These are phyloP conservation scores for Nomada ruficornis DNA, from an alignment of 2,888 invertebrate species.

Conservation along the genomic window DNA sequence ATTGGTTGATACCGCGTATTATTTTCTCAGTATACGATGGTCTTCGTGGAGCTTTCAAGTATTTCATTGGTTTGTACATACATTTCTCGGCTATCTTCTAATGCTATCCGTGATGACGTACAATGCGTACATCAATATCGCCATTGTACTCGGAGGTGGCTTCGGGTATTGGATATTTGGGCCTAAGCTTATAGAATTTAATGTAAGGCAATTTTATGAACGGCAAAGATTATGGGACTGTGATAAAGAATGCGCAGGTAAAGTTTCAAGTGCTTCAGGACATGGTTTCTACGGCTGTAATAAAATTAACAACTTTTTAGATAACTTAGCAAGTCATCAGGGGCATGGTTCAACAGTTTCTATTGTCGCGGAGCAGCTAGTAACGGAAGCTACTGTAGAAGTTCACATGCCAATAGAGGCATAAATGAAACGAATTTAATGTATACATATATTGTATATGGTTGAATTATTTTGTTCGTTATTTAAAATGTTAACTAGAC, in stretches of 20 bases:
- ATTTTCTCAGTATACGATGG: conserved; percentile 70
- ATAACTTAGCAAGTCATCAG: conserved; percentile 66
- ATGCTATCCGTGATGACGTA: conserved; percentile 91
- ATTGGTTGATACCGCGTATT: conserved; percentile 19
- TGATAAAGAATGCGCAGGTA: conserved; percentile 79
- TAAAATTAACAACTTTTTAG: conserved; percentile 62
- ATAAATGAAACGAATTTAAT: conserved; percentile 34
- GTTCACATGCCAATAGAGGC: conserved; percentile 64
- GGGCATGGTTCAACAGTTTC: conserved; percentile 76
- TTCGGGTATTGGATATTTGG: conserved; percentile 87
- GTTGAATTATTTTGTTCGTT: neutral
- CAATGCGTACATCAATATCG: conserved; percentile 88
- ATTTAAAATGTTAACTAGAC: too few species aligned
- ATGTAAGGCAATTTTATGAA: conserved; percentile 84
- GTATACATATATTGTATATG: neutral
- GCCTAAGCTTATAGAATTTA: conserved; percentile 85
- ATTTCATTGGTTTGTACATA: conserved; percentile 86
- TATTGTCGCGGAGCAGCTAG: conserved; percentile 74
- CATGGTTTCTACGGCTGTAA: neutral
- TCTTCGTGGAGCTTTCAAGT: conserved; percentile 85
- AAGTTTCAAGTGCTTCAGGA: conserved; percentile 8
- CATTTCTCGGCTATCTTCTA: conserved; percentile 88
- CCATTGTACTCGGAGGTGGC: conserved; percentile 88
- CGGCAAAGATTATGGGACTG: conserved; percentile 72
- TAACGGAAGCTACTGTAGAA: conserved; percentile 75